A percentile compares a stretch with the other conserved stretches of the same genome.
Evolutionary conservation across 2,113 vertebrate genomes (phyloP).

Genomic region (Myotis davidii): DNA sequence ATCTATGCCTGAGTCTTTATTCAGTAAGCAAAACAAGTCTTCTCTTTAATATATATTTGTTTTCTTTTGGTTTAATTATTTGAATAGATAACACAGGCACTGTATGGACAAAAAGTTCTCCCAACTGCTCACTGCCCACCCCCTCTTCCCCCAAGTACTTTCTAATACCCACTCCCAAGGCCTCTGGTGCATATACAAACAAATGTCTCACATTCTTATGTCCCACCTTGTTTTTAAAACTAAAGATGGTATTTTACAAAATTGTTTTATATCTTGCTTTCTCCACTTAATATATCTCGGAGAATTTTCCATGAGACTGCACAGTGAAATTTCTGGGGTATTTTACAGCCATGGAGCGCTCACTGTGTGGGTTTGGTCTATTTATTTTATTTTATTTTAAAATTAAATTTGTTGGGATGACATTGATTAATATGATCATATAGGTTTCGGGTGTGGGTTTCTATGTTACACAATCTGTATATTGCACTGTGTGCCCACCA

Average conservation of each 20-base stretch:
- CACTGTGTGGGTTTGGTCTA: not conserved
- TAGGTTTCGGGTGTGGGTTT: too few species aligned
- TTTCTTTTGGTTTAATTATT: conserved; percentile 17
- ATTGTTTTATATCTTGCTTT: not conserved
- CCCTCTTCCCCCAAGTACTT: not conserved
- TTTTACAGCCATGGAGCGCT: not conserved
- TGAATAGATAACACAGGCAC: not conserved
- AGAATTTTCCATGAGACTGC: not conserved
- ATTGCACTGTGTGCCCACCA: too few species aligned
- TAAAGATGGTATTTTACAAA: not conserved
- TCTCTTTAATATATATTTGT: not conserved
- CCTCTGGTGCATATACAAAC: not conserved
- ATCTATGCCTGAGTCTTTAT: not conserved
- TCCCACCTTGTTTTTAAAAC: not conserved
- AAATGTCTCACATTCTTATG: not conserved
- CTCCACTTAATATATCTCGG: not conserved
- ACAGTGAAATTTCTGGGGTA: not conserved
- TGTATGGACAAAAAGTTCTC: not conserved
- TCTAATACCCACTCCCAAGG: not conserved
- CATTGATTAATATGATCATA: too few species aligned
- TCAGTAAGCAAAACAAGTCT: conserved; percentile 30
- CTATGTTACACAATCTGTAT: too few species aligned
- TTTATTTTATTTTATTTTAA: not conserved
- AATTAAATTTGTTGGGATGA: too few species aligned
- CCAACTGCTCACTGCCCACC: accelerated